Conservation (phyloP, 1,140 invertebrate species). For the Drosophila malerkotliana region DNA sequence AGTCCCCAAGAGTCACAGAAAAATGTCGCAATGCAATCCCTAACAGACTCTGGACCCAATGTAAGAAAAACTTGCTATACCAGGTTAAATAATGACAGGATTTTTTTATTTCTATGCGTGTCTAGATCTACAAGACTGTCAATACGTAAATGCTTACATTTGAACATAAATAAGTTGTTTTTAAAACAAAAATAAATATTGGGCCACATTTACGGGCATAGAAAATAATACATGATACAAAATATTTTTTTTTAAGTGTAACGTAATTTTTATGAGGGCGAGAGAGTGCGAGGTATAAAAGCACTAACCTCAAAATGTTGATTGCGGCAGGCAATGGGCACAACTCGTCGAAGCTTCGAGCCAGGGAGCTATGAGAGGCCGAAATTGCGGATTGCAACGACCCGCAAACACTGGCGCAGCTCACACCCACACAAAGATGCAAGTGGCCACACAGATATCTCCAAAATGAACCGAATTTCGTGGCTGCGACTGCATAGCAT, state of each 20-base stretch:
- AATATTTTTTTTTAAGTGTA: conserved; percentile 16
- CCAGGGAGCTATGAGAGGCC: conserved; percentile 10
- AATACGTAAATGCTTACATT: no score
- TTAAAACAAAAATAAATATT: no score
- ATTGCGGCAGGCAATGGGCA: conserved; percentile 58
- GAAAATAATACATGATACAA: background rate
- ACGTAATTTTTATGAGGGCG: conserved; percentile 23
- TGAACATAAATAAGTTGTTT: no score
- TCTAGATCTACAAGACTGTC: no score
- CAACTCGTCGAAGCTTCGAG: conserved; percentile 28
- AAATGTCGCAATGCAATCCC: no score
- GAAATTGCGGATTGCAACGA: conserved; percentile 66
- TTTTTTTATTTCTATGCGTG: no score
- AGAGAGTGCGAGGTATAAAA: conserved; percentile 34
- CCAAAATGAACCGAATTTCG: conserved; percentile 57
- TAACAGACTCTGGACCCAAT: no score
- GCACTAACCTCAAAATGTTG: conserved; percentile 79
- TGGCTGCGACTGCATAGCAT: conserved; percentile 42
- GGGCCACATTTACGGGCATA: no score
- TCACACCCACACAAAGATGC: conserved; percentile 48
- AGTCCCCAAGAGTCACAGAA: no score
- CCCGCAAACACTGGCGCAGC: conserved; percentile 49
- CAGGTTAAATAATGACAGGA: no score
- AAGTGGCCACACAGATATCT: conserved; percentile 69
- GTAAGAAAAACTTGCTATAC: no score